Base-by-base conservation (phyloP, 2,113 vertebrate species). In the Hydrolagus affinis region DNA sequence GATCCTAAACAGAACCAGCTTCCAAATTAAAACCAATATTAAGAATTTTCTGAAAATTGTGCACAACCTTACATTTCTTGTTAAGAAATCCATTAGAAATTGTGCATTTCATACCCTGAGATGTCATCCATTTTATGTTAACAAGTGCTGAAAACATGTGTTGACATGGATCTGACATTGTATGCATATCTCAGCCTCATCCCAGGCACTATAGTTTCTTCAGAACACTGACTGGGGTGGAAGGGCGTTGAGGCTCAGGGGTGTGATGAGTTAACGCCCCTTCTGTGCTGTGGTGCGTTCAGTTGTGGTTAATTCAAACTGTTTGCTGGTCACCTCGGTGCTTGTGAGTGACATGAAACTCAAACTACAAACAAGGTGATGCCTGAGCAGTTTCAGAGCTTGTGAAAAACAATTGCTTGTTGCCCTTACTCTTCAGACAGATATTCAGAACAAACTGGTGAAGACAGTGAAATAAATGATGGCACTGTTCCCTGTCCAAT, bases 311-410 rank as follows among this genome's bases (percentile, higher is more conserved):
- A 0, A 66, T 3, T 66, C 14, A 66, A 64, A 19, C 23, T 64
- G 60, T 66, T 77, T 77, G 64, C 77, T 28, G n/a, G 0, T 66
- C 64, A 66, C 23, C 57, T 62, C 77, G 30, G 30, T 83, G 60
- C 25, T 17, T 25, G 30, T 25, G 11, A 83, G 66, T 30, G 59
- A 83, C 77, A 66, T 64, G 25, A 80, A 62, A 23, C 12, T 15
- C 57, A 44, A 64, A 19, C n/a, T 80, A 23, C 62, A 80, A 80
- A 60, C 59, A 62, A 11, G 25, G 77, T 66, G 77, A 83, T 66
- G 77, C 17, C 60, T 64, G 15, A 83, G 66, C 59, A 83, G 60
- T 28, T 62, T 66, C 23, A 66, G 25, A 10, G 19, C 77, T 83
- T 66, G 14, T 30, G 60, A 83, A 64, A 60, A 83, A 83, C 77